Conservation (phyloP, 2,888 invertebrate genomes). For the Macroteleia sp. region DNA sequence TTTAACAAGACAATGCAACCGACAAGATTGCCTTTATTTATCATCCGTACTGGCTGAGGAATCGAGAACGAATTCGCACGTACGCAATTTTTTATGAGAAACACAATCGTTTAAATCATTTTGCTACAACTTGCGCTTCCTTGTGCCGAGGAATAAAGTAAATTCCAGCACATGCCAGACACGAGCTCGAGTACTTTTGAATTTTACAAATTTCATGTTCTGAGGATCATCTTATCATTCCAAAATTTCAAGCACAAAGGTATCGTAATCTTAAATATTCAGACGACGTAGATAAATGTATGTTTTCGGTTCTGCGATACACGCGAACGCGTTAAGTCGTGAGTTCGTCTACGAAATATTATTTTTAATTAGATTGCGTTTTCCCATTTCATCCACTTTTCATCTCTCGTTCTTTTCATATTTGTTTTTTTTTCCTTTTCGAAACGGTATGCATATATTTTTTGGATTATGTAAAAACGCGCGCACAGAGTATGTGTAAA, state of each 20-base stretch:
- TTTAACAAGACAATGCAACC: conserved; percentile 5
- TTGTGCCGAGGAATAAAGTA: conserved; percentile 40
- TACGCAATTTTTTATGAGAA: conserved; percentile 37
- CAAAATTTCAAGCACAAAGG: conserved; percentile 39
- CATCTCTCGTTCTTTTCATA: neutral
- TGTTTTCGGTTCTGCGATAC: conserved; percentile 20
- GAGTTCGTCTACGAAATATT: conserved; percentile 11
- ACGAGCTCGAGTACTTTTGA: conserved; percentile 48
- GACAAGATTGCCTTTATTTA: conserved; percentile 26
- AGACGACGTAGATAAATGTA: conserved; percentile 37
- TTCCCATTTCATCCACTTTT: neutral
- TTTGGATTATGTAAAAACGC: neutral
- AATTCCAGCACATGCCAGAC: conserved; percentile 40
- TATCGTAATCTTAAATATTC: conserved; percentile 48
- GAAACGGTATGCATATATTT: neutral
- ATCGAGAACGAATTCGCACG: conserved; percentile 23
- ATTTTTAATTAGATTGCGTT: conserved; percentile 28
- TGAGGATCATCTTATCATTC: conserved; percentile 41
- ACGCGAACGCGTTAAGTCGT: conserved; percentile 2
- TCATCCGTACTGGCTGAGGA: conserved; percentile 2
- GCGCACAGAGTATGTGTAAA: too few species aligned
- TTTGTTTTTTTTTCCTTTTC: neutral
- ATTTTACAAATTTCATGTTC: conserved; percentile 56
- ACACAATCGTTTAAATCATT: conserved; percentile 47
- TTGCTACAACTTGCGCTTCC: conserved; percentile 9